Base-by-base conservation (phyloP, 2,797 vertebrate species). In the Tarsius wallacei region DNA sequence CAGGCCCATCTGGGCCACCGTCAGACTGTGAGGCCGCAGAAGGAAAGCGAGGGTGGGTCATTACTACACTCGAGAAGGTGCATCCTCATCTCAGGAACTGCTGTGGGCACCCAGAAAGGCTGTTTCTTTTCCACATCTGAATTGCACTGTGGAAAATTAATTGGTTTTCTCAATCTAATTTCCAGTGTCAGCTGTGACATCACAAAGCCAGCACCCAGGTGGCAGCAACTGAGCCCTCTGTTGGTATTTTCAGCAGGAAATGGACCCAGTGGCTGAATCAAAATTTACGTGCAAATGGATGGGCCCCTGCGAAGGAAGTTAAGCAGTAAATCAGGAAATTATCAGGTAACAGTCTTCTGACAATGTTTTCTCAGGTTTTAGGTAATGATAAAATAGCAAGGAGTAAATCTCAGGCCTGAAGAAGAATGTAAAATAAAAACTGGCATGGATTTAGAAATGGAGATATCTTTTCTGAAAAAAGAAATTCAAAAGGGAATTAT, bases 131-230 rank as follows among this genome's bases (percentile, higher is more conserved):
- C 87, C 77, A n/a, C 55, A 74, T 70, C 74, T 93, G 80, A 87
- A 94, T 66, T 64, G 47, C 14, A 66, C 13, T 88, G 28, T 83
- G 22, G 33, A 57, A 94, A 94, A 90, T 96, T 96, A 94, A 96
- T 94, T 91, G 70, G 19, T 94, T 96, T 96, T 90, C 77, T 93
- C 91, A 61, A 33, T 78, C 92, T 95, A 87, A 96, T 97, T 77
- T 95, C 93, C 97, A 71, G 53, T 66, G 87, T 94, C 64, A 93
- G 84, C 77, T 78, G 92, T 97, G 94, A 93, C 77, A 90, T 94
- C 96, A 92, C 76, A 88, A 93, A 95, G 77, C 76, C 84, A 96
- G 55, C 36, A 87, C 73, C 85, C 96, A 96, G 93, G 82, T 91
- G 91, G 83, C 49, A 66, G 63, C 51, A 33, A 64, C 66, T 33